These are phyloP conservation scores for Percopsis omiscomaycus DNA, from an alignment of 2,797 vertebrate genomes.

Conservation along the genomic window DNA sequence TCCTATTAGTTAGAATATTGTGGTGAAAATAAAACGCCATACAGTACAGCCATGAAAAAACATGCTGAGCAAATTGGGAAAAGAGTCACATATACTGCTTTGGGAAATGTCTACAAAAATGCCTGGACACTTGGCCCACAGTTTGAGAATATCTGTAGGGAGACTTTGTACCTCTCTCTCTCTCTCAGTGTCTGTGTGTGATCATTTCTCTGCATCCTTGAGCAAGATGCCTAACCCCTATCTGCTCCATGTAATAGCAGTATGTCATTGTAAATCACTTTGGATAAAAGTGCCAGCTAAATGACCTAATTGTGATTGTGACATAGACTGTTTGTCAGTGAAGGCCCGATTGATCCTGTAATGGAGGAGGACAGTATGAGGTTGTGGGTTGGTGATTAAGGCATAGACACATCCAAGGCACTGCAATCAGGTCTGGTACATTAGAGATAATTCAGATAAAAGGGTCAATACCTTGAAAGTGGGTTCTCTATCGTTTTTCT, in stretches of 20 bases:
- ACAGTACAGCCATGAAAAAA: slow-evolving; percentile 59
- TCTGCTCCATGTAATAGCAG: no score
- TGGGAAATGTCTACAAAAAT: no score
- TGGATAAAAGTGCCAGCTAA: no score
- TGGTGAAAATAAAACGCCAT: slow-evolving; percentile 45
- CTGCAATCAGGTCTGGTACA: slow-evolving; percentile 43
- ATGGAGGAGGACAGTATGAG: slow-evolving; percentile 46
- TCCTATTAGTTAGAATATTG: slow-evolving; percentile 11
- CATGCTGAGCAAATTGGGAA: neutral
- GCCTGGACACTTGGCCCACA: no score
- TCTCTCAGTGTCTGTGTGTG: no score
- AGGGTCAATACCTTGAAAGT: slow-evolving; percentile 14
- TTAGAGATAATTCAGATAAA: slow-evolving; percentile 61
- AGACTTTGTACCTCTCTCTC: no score
- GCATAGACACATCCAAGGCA: slow-evolving; percentile 35
- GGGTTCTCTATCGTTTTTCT: slow-evolving; percentile 14
- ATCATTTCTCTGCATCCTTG: slow-evolving; percentile 12
- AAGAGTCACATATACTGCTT: no score
- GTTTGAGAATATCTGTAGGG: no score
- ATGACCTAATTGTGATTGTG: neutral
- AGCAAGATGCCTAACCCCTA: no score
- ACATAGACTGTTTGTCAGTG: slow-evolving; percentile 45
- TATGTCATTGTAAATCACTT: no score
- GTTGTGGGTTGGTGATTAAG: slow-evolving; percentile 55
- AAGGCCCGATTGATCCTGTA: slow-evolving; percentile 63